A percentile compares a stretch with the other conserved stretches of the same genome.
Conservation (phyloP, 2,888 invertebrate genomes). For the Gymnoscelis rufifasciata region DNA sequence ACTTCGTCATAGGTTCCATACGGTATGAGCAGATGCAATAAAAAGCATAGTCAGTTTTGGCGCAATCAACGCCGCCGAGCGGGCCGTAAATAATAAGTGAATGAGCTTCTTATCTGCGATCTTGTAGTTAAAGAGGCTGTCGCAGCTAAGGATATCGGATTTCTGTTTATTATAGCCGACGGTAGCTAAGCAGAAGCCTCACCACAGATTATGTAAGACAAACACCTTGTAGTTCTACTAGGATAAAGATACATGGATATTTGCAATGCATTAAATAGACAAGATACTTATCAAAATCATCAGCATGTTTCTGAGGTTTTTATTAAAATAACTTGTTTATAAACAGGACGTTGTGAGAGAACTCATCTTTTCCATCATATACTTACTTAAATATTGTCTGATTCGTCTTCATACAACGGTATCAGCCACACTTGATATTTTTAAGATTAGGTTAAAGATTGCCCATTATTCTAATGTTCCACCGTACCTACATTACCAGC, state of each 20-base stretch:
- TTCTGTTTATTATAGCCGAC: conserved; percentile 68
- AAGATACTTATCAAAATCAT: too few relatives aligned
- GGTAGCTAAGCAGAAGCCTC: conserved; percentile 55
- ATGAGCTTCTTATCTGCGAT: conserved; percentile 63
- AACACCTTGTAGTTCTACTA: background rate
- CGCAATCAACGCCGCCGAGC: conserved; percentile 43
- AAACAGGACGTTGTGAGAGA: too few relatives aligned
- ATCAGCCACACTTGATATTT: too few relatives aligned
- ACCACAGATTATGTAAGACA: conserved; percentile 15
- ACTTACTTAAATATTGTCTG: too few relatives aligned
- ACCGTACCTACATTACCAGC: too few relatives aligned
- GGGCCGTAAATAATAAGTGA: conserved; percentile 66
- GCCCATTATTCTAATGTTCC: too few relatives aligned
- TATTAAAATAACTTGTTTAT: too few relatives aligned
- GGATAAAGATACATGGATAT: background rate
- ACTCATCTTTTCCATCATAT: too few relatives aligned
- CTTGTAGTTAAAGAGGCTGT: conserved; percentile 59
- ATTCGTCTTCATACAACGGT: too few relatives aligned
- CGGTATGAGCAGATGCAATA: conserved; percentile 11
- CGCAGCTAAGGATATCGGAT: conserved; percentile 65
- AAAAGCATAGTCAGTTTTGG: conserved; percentile 50
- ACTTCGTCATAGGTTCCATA: too few relatives aligned
- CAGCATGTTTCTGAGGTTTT: too few relatives aligned
- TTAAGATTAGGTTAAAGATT: too few relatives aligned
- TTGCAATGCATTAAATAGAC: background rate